phyloP scores from a whole-genome alignment of 53 echinoderm and acorn worm genomes.

The Patiria pectinifera region DNA sequence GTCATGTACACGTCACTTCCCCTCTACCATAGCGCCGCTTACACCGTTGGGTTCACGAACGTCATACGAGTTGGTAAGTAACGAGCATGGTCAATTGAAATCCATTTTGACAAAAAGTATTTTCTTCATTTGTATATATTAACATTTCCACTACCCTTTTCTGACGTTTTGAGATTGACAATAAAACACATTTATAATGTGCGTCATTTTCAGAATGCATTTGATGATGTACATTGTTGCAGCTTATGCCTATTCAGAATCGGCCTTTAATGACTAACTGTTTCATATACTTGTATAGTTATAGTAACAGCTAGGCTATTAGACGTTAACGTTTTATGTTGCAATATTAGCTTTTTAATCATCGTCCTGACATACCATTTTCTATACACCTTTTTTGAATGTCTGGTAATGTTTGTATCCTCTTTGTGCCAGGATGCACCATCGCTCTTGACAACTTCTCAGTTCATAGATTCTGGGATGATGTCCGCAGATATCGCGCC shows the following conservation, averaged over 20 bases:
- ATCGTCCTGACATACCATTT: neutral
- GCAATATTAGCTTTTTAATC: neutral
- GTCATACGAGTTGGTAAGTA: conserved; percentile 61
- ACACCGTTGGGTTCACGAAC: conserved; percentile 26
- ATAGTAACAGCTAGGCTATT: too few relatives aligned
- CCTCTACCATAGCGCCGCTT: conserved; percentile 67
- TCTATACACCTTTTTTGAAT: neutral
- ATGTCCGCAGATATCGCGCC: conserved; percentile 76
- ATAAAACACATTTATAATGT: too few relatives aligned
- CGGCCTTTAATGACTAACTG: too few relatives aligned
- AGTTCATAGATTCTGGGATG: conserved; percentile 86
- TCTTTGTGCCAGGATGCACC: conserved; percentile 74
- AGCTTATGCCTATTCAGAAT: too few relatives aligned
- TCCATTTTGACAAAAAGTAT: neutral
- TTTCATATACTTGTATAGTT: too few relatives aligned
- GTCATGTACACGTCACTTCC: conserved; percentile 69
- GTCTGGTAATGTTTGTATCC: neutral
- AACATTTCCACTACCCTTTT: neutral
- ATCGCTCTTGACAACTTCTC: conserved; percentile 84
- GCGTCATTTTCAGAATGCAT: too few relatives aligned
- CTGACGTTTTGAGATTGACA: neutral
- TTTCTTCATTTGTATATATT: too few relatives aligned
- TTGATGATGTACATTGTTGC: too few relatives aligned
- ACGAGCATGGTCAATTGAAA: neutral
- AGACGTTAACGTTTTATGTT: too few relatives aligned